phyloP scores from a whole-genome alignment of 2,888 invertebrate species.

The Gonocerus acuteangulatus region DNA sequence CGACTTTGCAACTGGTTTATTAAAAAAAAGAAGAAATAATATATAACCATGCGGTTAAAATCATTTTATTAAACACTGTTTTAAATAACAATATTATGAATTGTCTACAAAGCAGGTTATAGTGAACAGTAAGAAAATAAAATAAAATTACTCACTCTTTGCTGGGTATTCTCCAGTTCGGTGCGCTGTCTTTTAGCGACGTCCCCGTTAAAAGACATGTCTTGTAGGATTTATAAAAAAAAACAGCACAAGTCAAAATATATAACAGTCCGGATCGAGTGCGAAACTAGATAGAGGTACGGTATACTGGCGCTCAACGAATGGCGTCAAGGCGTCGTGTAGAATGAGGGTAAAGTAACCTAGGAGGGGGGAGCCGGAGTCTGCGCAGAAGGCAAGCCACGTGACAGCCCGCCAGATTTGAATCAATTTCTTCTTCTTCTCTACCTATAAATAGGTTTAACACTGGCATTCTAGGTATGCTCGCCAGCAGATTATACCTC shows the following conservation, averaged over 20 bases:
- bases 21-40: too few relatives aligned
- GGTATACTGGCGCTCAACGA: not conserved
- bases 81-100: too few relatives aligned
- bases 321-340: slow-evolving; percentile 22
- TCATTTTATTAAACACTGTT: too few relatives aligned
- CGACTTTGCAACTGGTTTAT: too few relatives aligned
- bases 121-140: not conserved
- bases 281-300: not conserved
- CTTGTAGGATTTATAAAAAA: not conserved
- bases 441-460: too few relatives aligned
- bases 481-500: too few relatives aligned
- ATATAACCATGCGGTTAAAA: too few relatives aligned
- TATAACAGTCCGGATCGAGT: not conserved
- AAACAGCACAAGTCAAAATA: not conserved
- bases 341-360: slow-evolving; percentile 21
- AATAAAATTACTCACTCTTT: slow-evolving; percentile 33
- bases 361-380: not conserved
- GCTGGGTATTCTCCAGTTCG: slow-evolving; percentile 30
- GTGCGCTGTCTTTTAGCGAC: slow-evolving; percentile 46
- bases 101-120: slow-evolving; percentile 8
- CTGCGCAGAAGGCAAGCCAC: slow-evolving; percentile 6
- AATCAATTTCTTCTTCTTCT: not conserved
- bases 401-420: slow-evolving; percentile 6
- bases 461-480: too few relatives aligned
- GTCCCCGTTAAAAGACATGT: slow-evolving; percentile 48